These are phyloP conservation scores for Drosophila tsacasi DNA, from an alignment of 1,140 invertebrate genomes.

Conservation along the genomic window DNA sequence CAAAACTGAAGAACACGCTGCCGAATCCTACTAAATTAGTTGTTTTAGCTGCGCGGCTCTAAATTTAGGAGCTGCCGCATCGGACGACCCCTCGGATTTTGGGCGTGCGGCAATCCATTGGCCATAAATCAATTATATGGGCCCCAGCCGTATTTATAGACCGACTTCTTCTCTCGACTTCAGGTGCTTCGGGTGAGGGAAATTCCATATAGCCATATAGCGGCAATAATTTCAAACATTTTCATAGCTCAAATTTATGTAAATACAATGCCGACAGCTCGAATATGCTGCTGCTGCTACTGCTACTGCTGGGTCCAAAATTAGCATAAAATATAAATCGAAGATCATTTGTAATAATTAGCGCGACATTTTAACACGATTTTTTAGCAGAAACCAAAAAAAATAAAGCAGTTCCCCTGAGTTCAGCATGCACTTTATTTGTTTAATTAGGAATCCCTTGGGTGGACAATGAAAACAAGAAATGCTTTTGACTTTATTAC, in stretches of 20 bases:
- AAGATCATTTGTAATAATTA: conserved; percentile 81
- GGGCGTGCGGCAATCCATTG: conserved; percentile 72
- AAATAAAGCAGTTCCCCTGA: neutral
- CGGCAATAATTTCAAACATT: conserved; percentile 62
- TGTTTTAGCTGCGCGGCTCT: conserved; percentile 72
- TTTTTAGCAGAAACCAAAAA: conserved; percentile 38
- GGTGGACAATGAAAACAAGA: conserved; percentile 31
- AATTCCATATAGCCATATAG: conserved; percentile 23
- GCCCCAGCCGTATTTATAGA: conserved; percentile 43
- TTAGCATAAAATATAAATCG: conserved; percentile 64
- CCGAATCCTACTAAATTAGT: conserved; percentile 73
- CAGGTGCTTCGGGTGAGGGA: conserved; percentile 56
- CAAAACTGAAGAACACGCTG: conserved; percentile 76
- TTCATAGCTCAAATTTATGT: conserved; percentile 55
- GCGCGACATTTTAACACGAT: conserved; percentile 50
- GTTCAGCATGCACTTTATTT: conserved; percentile 50
- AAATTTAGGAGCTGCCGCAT: conserved; percentile 62
- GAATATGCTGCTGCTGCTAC: conserved; percentile 34
- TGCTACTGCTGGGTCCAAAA: conserved; percentile 16
- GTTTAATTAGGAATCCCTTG: conserved; percentile 77
- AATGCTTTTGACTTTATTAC: conserved; percentile 66
- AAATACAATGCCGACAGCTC: conserved; percentile 59
- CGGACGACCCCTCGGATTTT: conserved; percentile 38
- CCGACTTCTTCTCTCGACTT: conserved; percentile 32
- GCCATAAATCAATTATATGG: conserved; percentile 80